Percentiles rank a stretch among this genome's conserved stretches.
Conservation (phyloP, 1,140 invertebrate species). For the Drosophila arawakana region DNA sequence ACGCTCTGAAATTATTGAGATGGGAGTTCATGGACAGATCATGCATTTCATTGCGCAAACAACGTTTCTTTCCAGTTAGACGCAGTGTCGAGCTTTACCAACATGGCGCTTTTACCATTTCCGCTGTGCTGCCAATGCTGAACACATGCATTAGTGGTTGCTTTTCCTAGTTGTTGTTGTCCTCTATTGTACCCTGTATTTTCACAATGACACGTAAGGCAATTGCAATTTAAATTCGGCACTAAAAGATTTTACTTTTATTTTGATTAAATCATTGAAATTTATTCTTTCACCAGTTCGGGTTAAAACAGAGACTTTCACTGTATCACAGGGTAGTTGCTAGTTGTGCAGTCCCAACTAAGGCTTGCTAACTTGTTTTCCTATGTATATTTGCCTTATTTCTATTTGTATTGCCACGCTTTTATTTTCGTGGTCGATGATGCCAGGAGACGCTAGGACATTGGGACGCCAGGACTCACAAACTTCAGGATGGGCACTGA, state of each 20-base stretch:
- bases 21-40: slow-evolving; percentile 17
- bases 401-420: slow-evolving; percentile 76
- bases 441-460: slow-evolving; percentile 33
- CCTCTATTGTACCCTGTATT: slow-evolving; percentile 3
- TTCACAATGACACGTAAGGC: too few species aligned
- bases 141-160: slow-evolving; percentile 17
- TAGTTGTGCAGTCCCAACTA: background rate
- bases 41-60: slow-evolving; percentile 73
- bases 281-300: too few species aligned
- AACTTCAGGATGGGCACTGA: background rate
- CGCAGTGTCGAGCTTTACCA: slow-evolving; percentile 14
- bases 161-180: slow-evolving; percentile 11
- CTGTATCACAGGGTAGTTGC: background rate
- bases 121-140: slow-evolving; percentile 29
- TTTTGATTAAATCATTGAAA: too few species aligned
- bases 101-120: slow-evolving; percentile 41
- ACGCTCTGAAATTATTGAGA: slow-evolving; percentile 15
- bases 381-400: slow-evolving; percentile 60
- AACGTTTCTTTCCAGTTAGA: slow-evolving; percentile 3
- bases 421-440: slow-evolving; percentile 73
- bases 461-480: background rate
- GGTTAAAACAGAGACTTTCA: too few species aligned
- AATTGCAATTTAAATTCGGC: background rate
- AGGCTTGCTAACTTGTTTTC: slow-evolving; percentile 10
- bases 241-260: too few species aligned